Conservation (phyloP, 2,797 vertebrate genomes). For the Smutsia temminckii region DNA sequence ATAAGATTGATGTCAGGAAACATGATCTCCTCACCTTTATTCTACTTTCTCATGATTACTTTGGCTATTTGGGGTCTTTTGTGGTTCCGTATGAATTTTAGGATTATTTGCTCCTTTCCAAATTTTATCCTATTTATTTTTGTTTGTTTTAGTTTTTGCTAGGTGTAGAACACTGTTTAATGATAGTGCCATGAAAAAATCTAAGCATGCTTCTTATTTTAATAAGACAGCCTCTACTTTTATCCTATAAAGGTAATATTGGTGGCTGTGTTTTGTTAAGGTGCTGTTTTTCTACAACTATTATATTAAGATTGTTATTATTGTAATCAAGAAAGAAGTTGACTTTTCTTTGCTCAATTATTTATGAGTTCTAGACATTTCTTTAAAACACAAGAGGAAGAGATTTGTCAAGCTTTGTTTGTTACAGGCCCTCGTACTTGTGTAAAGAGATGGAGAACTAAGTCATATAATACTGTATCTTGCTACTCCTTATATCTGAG, state of each 20-base stretch:
- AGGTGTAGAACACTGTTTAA: background rate
- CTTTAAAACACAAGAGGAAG: background rate
- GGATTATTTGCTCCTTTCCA: background rate
- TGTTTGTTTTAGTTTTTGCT: background rate
- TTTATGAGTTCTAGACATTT: background rate
- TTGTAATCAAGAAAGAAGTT: background rate
- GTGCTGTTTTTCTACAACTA: background rate
- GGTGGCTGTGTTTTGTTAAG: background rate
- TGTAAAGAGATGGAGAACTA: background rate
- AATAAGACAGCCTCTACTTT: background rate
- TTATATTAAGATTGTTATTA: background rate
- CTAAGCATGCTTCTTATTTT: background rate
- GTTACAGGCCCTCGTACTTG: background rate
- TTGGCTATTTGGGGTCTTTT: no score
- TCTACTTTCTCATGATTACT: no score
- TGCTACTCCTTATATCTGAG: background rate
- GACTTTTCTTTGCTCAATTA: background rate
- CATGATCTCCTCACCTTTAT: no score
- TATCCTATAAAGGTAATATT: background rate
- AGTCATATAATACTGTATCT: background rate
- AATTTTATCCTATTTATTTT: background rate
- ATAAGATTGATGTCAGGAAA: no score
- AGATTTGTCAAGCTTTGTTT: background rate
- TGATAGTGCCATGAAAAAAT: background rate
- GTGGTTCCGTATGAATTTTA: no score